A percentile compares a stretch with the other conserved stretches of the same genome.
Evolutionary conservation across 2,113 vertebrate genomes (phyloP).

Genomic region (Orycteropus afer): DNA sequence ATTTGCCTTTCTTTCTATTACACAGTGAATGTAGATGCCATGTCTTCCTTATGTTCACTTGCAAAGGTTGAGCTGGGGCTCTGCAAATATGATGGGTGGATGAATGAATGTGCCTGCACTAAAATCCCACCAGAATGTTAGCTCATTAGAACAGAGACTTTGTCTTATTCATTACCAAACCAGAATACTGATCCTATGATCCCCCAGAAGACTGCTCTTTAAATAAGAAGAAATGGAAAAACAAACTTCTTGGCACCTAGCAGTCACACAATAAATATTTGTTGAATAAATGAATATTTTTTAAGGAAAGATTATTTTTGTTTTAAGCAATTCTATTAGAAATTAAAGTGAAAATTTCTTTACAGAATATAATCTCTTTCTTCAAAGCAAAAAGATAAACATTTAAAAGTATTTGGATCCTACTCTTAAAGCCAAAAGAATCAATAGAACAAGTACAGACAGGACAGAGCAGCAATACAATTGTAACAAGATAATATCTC

Average conservation of each 20-base stretch:
- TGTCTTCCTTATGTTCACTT: background rate
- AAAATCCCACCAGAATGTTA: background rate
- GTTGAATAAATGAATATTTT: background rate
- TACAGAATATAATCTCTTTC: conserved; percentile 4
- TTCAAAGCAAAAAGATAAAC: background rate
- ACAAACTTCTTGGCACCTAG: background rate
- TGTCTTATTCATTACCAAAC: background rate
- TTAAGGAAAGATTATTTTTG: background rate
- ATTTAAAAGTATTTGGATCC: conserved; percentile 26
- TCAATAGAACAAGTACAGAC: background rate
- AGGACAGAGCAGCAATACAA: background rate
- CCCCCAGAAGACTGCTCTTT: background rate
- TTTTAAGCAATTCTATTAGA: background rate
- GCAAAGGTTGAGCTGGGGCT: background rate
- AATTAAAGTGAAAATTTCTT: conserved; percentile 50
- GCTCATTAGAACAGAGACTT: background rate
- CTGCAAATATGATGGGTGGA: background rate
- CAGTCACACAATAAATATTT: conserved; percentile 6
- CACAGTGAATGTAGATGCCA: background rate
- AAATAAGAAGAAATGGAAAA: conserved; percentile 24
- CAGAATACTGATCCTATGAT: background rate
- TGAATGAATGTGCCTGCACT: background rate
- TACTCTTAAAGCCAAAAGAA: conserved; percentile 28
- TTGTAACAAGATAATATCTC: background rate
- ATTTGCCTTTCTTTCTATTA: background rate